These are phyloP conservation scores for Mus caroli DNA, from an alignment of 2,797 vertebrate genomes.

Conservation along the genomic window DNA sequence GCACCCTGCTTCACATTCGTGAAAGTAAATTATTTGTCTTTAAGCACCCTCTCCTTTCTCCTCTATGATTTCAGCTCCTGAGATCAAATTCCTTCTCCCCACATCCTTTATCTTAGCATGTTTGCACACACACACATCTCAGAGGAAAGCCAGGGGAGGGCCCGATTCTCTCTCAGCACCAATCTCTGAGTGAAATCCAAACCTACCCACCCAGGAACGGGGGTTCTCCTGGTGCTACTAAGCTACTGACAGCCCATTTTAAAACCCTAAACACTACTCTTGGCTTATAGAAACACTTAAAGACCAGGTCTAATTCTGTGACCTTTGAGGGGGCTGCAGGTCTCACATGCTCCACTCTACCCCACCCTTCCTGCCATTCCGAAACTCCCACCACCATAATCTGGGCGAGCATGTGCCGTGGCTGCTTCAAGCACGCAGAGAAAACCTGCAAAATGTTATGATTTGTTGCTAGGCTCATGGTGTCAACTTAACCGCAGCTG, in stretches of 20 bases:
- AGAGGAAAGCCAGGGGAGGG: background rate
- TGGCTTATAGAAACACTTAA: constrained; percentile 59
- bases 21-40: background rate
- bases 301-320: constrained; percentile 43
- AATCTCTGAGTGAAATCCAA: background rate
- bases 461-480: constrained; percentile 90
- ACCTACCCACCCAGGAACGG: background rate
- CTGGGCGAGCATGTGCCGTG: constrained; percentile 16
- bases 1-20: too few species aligned
- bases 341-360: background rate
- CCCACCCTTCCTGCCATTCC: background rate
- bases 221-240: too few species aligned
- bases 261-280: constrained; percentile 69
- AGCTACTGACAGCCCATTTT: background rate
- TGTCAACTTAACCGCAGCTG: constrained; percentile 90
- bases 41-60: background rate
- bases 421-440: constrained; percentile 74
- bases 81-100: background rate
- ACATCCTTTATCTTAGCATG: background rate
- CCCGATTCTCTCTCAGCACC: rapidly evolving
- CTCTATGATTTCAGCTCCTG: background rate
- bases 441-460: constrained; percentile 88
- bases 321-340: constrained; percentile 42
- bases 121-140: background rate
- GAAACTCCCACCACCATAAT: constrained; percentile 74